Conservation (phyloP, 2,113 vertebrate genomes). For the Lota lota region DNA sequence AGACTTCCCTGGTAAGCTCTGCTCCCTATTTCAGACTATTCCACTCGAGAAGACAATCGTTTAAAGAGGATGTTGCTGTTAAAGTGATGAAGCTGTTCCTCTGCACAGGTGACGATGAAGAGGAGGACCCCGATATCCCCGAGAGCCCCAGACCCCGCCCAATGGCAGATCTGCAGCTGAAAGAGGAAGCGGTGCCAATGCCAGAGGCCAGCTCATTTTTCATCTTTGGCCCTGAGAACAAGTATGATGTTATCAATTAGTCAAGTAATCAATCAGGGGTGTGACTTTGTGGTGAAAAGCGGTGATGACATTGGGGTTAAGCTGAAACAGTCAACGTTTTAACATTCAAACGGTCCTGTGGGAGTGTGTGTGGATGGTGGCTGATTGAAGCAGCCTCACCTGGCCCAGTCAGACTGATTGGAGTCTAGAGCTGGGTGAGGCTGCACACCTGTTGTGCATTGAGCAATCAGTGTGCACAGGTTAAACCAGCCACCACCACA, state of each 20-base stretch:
- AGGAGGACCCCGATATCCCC: slow-evolving; percentile 91
- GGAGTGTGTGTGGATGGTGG: no score
- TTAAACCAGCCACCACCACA: no score
- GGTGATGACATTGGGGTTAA: no score
- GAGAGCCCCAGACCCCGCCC: slow-evolving; percentile 87
- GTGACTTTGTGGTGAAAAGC: no score
- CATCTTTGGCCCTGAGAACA: slow-evolving; percentile 92
- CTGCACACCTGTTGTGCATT: no score
- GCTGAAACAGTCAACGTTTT: no score
- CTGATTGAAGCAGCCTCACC: no score
- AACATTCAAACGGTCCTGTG: no score
- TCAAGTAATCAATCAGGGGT: no score
- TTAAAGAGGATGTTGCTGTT: not conserved
- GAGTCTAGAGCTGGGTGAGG: no score
- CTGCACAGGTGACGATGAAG: slow-evolving; percentile 86
- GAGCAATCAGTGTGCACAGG: no score
- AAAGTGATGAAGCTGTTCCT: not conserved
- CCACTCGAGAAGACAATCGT: not conserved
- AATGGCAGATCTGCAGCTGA: slow-evolving; percentile 88
- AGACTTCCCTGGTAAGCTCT: slow-evolving; percentile 86
- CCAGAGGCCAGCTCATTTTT: slow-evolving; percentile 93
- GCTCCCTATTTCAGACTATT: not conserved
- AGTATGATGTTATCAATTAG: slow-evolving; percentile 64
- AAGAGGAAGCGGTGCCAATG: slow-evolving; percentile 92
- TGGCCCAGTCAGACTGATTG: no score